Evolutionary conservation across 2,113 vertebrate species (phyloP), one percentile per base, ranked within the genome.

Genomic region (Fulmarus glacialis): DNA sequence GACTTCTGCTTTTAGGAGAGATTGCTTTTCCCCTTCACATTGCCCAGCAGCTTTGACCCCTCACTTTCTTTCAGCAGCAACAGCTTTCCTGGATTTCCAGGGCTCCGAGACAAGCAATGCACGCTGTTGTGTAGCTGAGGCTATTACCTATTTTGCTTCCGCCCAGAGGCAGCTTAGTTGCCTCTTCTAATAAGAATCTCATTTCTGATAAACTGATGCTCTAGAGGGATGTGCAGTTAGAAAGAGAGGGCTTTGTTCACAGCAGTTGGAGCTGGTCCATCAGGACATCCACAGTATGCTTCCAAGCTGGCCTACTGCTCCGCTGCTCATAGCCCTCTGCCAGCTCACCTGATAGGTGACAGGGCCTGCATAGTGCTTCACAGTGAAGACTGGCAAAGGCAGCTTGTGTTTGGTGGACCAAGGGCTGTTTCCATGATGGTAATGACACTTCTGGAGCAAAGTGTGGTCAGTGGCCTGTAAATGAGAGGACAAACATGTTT

Each of bases 371-470:
- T 99, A 99, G 96, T 99, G 99, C 32, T 98, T 98, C 89, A 99
- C 88, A 2, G 99, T 99, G 96, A 99, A 99, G 62, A 99, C 98
- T n/a, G 99, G 99, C 92, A 99, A 95, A 43, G 99, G 99, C 92
- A 99, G 98, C 94, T 98, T 99, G 86, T 99, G 99, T 93, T 99
- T 99, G 97, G 91, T 73, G 42, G 99, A 99, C 98, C 97, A 98
- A 3, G 97, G 98, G 84, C 98, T 99, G 75, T 98, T 98, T 8
- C 98, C 97, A 40, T 99, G 99, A 97, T 99, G 99, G 82, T 99
- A 99, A 96, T 99, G 99, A 98, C 99, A 99, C 96, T 99, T 99
- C 96, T 99, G 99, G 30, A 99, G 98, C 94, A 99, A 99, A 83
- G 99, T 99, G 96, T 99, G 99, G 97, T 99, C 99, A 12, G 99